These are phyloP conservation scores for Acanthurus lineatus DNA, from an alignment of 2,797 vertebrate species.

Conservation along the genomic window DNA sequence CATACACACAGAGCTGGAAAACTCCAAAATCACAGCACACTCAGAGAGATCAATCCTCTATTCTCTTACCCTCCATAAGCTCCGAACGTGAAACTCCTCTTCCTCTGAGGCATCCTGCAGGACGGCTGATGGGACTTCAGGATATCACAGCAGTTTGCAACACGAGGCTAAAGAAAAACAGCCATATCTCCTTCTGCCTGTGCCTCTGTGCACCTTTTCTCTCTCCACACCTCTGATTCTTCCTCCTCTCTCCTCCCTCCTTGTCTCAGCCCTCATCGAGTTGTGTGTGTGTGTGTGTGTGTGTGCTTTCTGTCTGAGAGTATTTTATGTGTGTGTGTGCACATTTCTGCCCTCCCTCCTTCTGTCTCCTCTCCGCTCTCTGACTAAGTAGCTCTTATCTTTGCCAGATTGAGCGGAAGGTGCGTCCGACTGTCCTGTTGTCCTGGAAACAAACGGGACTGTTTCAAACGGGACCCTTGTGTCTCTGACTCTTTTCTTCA, in stretches of 20 bases:
- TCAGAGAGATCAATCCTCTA: slow-evolving; percentile 20
- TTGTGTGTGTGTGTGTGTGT: slow-evolving; percentile 34
- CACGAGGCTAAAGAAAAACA: slow-evolving; percentile 16
- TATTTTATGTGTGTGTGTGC: slow-evolving; percentile 52
- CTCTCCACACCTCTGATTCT: slow-evolving; percentile 48
- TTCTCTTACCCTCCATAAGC: slow-evolving; percentile 87
- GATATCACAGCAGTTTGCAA: slow-evolving; percentile 28
- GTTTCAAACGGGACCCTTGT: slow-evolving; percentile 13
- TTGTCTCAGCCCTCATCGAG: slow-evolving; percentile 63
- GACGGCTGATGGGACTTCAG: slow-evolving; percentile 42
- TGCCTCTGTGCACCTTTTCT: slow-evolving; percentile 26
- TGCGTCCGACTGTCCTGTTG: slow-evolving; percentile 55
- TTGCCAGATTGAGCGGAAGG: slow-evolving; percentile 65
- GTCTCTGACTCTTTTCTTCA: slow-evolving; percentile 13
- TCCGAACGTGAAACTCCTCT: slow-evolving; percentile 87
- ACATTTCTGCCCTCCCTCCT: slow-evolving; percentile 55
- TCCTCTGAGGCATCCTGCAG: slow-evolving; percentile 83
- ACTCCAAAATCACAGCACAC: slow-evolving; percentile 8
- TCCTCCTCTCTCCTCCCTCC: slow-evolving; percentile 48
- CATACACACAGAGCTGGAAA: not conserved
- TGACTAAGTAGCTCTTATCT: slow-evolving; percentile 66
- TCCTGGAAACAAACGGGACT: slow-evolving; percentile 64
- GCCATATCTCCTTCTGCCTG: slow-evolving; percentile 21
- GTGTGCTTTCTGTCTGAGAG: slow-evolving; percentile 53
- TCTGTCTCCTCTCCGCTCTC: slow-evolving; percentile 48